Evolutionary conservation across 1,140 invertebrate genomes (phyloP), one percentile per base, ranked within the genome.

Genomic region (Heliconius himera): DNA sequence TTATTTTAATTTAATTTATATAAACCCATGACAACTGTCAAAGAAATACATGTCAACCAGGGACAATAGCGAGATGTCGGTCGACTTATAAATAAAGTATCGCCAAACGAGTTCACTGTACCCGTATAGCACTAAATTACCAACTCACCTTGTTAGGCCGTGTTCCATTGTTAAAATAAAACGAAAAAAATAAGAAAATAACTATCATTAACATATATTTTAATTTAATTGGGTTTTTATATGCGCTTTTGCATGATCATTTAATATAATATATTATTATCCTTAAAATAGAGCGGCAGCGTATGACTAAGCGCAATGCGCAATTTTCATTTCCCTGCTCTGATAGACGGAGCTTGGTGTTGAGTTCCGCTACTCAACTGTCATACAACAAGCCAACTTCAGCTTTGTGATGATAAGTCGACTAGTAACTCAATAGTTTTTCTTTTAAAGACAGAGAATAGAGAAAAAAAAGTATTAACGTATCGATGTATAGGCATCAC

Each of bases 91-190:
- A 60, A 22, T 60, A 60, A 60, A 22, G 56, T 22, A 60, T 11
- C n/a, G n/a, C n/a, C n/a, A 60, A 60, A 60, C 9, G 56, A 60
- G 56, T 60, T 60, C 56, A 60, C 8, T 60, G 56, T 60, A 60
- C 56, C 9, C 56, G 9, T 26, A 60, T 11, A 60, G 56, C 56
- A 26, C 56, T 60, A 22, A 60, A 60, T 60, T 60, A 60, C 22
- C 56, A 6, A 60, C 56, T 60, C 60, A 26, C 22, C 22, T 66
- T 8, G n/a, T 66, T 66, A 66, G 60, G 60, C 9, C 3, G n/a
- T 66, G 22, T 66, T 66, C 16, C 60, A 66, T 66, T 66, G 26
- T 66, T 66, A 16, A 29, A 16, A 29, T 11, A 66, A 3, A 29
- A 66, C 22, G 26, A 66, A 66, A 4, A 29, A 9, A 5, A 16